Base-by-base conservation (phyloP, 2,113 vertebrate species). In the Herpetotheres cachinnans region DNA sequence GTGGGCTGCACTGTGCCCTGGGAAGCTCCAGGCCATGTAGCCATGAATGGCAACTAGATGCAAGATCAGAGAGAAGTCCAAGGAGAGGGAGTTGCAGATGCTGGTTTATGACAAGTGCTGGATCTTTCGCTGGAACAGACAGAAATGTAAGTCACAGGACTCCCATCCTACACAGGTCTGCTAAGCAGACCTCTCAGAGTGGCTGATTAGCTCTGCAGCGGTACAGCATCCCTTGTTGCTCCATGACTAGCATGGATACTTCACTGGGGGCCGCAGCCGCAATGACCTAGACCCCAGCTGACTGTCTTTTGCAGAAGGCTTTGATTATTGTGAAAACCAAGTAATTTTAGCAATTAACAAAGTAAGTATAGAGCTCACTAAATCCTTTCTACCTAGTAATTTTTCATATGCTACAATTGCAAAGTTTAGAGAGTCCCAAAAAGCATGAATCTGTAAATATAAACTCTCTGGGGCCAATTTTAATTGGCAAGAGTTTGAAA, bases 251-350 rank as follows among this genome's bases (percentile, higher is more conserved):
- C 29, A 10, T 0, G 16, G 38, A 32, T 52, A 34, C 22, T 47
- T 65, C 50, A 34, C 29, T 13, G 24, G 29, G 32, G 66, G 59
- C 16, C 0, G 0, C 69, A 85, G 50, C 7, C 7, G 0, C 69
- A 49, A 15, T 17, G 26, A 63, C 42, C 65, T 59, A 59, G 49
- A 42, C 6, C 22, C 16, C 36, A 65, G 38, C 2, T 52, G 26
- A 54, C 27, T 34, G 16, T 47, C 69, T 76, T 52, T 18, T 78
- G 46, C 36, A 70, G 54, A 38, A 56, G 30, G 14, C 46, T 87
- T 61, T 58, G 52, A 62, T 54, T 88, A 66, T 26, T 49, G 25
- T 22, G 32, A 71, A 76, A 87, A 62, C 1, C 13, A 67, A 55
- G 36, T 20, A 7, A 82, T 66, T 74, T 67, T 30, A 79, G 19